phyloP scores from a whole-genome alignment of 23 tunicate genomes.

The Oikopleura vanhoeffeni region DNA sequence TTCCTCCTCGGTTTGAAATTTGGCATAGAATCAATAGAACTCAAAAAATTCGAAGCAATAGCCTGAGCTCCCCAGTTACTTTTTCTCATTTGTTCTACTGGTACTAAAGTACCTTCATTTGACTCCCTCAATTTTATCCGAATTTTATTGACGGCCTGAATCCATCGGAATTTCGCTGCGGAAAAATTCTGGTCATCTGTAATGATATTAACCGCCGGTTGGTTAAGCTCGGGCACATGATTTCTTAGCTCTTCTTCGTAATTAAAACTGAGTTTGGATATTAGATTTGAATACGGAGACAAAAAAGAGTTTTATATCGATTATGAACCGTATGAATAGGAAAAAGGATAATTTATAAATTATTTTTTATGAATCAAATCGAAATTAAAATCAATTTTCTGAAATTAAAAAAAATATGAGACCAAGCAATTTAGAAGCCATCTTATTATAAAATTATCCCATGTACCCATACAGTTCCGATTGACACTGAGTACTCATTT shows the following conservation, averaged over 20 bases:
- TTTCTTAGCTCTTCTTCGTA: not conserved
- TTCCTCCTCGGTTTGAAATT: conserved; percentile 28
- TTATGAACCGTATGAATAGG: too few relatives aligned
- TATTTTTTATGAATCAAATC: too few relatives aligned
- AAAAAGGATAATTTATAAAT: too few relatives aligned
- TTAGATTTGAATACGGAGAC: too few relatives aligned
- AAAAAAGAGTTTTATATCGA: too few relatives aligned
- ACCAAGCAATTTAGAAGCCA: too few relatives aligned
- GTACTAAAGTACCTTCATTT: not conserved
- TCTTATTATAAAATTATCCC: too few relatives aligned
- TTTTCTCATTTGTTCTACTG: not conserved
- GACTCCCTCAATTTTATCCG: conserved; percentile 20
- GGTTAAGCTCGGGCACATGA: conserved; percentile 10
- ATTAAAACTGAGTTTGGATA: not conserved
- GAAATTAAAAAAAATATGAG: too few relatives aligned
- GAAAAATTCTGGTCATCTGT: conserved; percentile 20
- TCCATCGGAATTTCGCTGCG: conserved; percentile 53
- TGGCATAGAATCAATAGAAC: not conserved
- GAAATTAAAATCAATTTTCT: too few relatives aligned
- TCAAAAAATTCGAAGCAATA: not conserved
- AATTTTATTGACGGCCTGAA: conserved; percentile 35
- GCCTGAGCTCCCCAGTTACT: not conserved
- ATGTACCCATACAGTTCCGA: too few relatives aligned
- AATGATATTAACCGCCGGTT: not conserved
- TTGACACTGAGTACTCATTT: too few relatives aligned